Evolutionary conservation across 1,140 invertebrate genomes (phyloP).

Genomic region (Fopius arisanus): DNA sequence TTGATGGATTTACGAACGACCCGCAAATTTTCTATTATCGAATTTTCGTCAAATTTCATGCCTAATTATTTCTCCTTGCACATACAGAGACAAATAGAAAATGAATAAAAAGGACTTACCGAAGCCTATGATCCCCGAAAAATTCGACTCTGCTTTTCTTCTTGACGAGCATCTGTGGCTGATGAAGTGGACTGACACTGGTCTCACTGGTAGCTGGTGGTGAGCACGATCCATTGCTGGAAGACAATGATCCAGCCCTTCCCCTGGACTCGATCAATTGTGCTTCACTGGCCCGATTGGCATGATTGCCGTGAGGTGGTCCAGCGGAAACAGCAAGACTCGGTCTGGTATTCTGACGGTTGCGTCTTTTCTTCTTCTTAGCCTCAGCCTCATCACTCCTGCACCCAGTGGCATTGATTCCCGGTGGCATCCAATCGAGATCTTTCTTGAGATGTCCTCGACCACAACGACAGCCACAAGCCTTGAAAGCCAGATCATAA

Average conservation of each 20-base stretch:
- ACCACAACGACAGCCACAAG: conserved; percentile 87
- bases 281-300: conserved; percentile 42
- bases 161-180: conserved; percentile 70
- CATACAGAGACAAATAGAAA: background rate
- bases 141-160: conserved; percentile 82
- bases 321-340: conserved; percentile 65
- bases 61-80: background rate
- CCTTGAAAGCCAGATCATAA: conserved; percentile 91
- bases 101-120: conserved; percentile 73
- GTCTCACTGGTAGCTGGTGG: conserved; percentile 75
- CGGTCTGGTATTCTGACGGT: conserved; percentile 71
- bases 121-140: conserved; percentile 75
- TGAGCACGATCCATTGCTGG: conserved; percentile 72
- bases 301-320: conserved; percentile 48
- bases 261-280: conserved; percentile 62
- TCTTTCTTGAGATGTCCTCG: conserved; percentile 94
- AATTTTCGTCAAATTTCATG: too few relatives aligned
- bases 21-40: too few relatives aligned
- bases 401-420: conserved; percentile 60
- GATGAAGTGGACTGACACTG: conserved; percentile 73
- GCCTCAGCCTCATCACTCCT: conserved; percentile 65
- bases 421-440: conserved; percentile 86
- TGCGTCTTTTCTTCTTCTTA: conserved; percentile 79
- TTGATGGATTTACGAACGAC: too few relatives aligned
- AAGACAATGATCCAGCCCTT: conserved; percentile 73